phyloP scores from a whole-genome alignment of 64 coral and sea anemone genomes.

The Dendronephthya gigantea region DNA sequence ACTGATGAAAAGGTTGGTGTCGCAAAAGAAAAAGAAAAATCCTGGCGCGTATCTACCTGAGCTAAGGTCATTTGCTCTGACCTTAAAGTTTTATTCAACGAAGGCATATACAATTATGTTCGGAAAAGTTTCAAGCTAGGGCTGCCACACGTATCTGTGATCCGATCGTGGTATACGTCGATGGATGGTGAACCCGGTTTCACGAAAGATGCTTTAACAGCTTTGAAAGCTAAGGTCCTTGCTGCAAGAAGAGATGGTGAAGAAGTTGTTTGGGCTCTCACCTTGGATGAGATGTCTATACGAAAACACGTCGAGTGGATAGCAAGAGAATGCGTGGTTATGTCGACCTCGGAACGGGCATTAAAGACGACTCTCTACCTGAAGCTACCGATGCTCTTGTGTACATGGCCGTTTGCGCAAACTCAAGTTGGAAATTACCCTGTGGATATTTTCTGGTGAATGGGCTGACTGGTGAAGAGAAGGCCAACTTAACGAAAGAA shows the following conservation, averaged over 20 bases:
- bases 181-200: constrained; percentile 5
- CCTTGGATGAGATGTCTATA: neutral
- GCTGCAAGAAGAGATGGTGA: neutral
- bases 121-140: neutral
- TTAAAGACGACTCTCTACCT: neutral
- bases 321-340: neutral
- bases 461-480: neutral
- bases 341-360: neutral
- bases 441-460: too few relatives aligned
- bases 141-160: neutral
- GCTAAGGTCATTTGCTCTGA: neutral
- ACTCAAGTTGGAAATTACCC: too few relatives aligned
- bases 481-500: neutral
- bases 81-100: neutral
- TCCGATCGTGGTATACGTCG: neutral
- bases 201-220: neutral
- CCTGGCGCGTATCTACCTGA: too few relatives aligned
- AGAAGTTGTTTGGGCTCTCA: neutral
- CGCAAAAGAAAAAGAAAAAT: neutral
- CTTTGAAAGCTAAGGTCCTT: neutral
- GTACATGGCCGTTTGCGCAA: neutral
- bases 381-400: neutral
- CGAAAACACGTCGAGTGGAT: neutral
- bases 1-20: neutral
- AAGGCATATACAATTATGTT: neutral